Evolutionary conservation across 1,140 invertebrate species (phyloP), one percentile per base, ranked within the genome.

Genomic region (Phymastichus coffea): DNA sequence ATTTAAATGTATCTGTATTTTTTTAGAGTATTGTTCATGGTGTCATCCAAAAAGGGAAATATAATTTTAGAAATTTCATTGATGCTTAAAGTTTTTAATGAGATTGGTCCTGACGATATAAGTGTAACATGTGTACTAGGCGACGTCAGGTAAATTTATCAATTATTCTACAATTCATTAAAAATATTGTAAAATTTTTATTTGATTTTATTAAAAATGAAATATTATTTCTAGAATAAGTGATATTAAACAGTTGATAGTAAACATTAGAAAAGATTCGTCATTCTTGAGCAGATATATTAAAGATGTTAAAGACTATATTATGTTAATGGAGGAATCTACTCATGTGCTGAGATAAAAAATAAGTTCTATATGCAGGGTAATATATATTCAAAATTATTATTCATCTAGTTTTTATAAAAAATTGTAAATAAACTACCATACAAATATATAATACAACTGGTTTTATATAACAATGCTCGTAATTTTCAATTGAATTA

Each of bases 261-360:
- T 23, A 37, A 71, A 72, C 54, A 53, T 74, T 52, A 75, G 68
- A 63, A 70, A 30, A 35, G 67, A 75, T 35, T 41, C 66, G 20
- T 67, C 60, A 40, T 75, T 75, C 30, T 37, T 75, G 19, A 61
- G 64, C 1, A 67, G 66, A 38, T 74, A 65, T 38, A 73, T 74
- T 20, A 65, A 57, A 2, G 70, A 72, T 40, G 64, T 75, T 10
- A 63, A 62, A 23, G 60, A 73, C 49, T 75, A 74, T 43, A 65
- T 75, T 12, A 66, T 65, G 38, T 46, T 75, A 52, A 70, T 72
- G 48, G 70, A 69, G 48, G 60, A 69, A 15, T 62, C 49, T 43
- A 35, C 7, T 3, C n/a, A n/a, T n/a, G n/a, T n/a, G n/a, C n/a
- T n/a, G n/a, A n/a, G n/a, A n/a, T n/a, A n/a, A n/a, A n/a, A n/a